Evolutionary conservation across 2,888 invertebrate genomes (phyloP), one percentile per base, ranked within the genome.

Genomic region (Polydesmus complanatus): DNA sequence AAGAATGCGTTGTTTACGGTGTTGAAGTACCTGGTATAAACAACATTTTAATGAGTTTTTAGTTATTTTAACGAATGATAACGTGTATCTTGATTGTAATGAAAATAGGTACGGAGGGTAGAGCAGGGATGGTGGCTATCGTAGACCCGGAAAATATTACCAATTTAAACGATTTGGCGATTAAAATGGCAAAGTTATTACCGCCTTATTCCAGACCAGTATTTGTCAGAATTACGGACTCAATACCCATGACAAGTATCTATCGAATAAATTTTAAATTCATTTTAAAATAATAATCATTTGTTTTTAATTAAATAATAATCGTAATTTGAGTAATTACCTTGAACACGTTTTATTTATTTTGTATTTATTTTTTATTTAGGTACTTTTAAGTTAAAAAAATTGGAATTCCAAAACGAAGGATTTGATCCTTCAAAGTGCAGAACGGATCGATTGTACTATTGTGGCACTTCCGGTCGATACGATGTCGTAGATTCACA

Each of bases 311-410:
- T 49, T 56, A n/a, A 5, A 5, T 54, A n/a, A 53, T 22, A 25
- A 27, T 55, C 47, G 27, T 25, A 26, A 37, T 37, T 37, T 37
- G 37, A 8, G 14, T 8, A 37, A 37, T 37, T 8, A 37, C 37
- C 8, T 37, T n/a, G n/a, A n/a, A n/a, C n/a, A n/a, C n/a, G 14
- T 54, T 19, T 11, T 14, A 51, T 50, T 49, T 21, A 14, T n/a
- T 14, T 3, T 49, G 49, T 58, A 56, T 59, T 5, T 22, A 11
- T 52, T 65, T 48, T 23, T 11, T 37, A 37, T 78, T 52, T 76
- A 90, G 96, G 96, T 68, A 97, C 97, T 0, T 96, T 88, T 74
- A 97, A 97, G 76, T 73, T 96, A 67, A 89, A 90, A 75, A 97
- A 96, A 73, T 79, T 84, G 2, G 86, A 88, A 67, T 80, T 95